These are phyloP conservation scores for Kryptolebias marmoratus DNA, from an alignment of 2,113 vertebrate species.

Conservation along the genomic window DNA sequence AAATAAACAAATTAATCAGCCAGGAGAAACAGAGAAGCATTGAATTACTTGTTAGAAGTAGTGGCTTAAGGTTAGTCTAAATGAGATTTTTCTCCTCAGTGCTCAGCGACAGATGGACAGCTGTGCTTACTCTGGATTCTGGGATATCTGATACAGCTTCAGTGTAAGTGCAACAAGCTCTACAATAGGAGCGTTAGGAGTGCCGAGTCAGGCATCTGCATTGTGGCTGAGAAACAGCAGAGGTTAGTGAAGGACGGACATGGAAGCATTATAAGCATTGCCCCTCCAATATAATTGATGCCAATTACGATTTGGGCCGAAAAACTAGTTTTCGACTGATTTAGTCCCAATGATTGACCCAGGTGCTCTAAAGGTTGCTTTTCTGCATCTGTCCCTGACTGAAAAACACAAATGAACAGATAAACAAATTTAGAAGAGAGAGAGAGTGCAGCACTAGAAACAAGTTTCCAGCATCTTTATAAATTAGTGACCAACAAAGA, in stretches of 20 bases:
- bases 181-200: constrained; percentile 11
- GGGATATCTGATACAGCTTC: not conserved
- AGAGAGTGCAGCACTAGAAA: not conserved
- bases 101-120: not conserved
- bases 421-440: too few relatives aligned
- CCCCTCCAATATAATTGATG: constrained; percentile 4
- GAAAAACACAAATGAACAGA: not conserved
- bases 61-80: not conserved
- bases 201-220: constrained; percentile 60
- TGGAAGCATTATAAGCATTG: not conserved
- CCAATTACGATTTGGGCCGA: not conserved
- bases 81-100: not conserved
- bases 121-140: constrained; percentile 1
- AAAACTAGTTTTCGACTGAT: not conserved
- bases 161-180: not conserved
- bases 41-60: not conserved
- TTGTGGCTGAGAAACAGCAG: constrained; percentile 5
- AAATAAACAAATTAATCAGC: not conserved
- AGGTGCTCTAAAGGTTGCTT: not conserved
- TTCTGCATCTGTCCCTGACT: constrained; percentile 43
- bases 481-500: not conserved
- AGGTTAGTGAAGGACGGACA: not conserved
- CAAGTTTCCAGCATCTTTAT: not conserved
- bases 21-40: not conserved
- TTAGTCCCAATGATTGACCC: not conserved